These are phyloP conservation scores for Patella vulgata DNA, from an alignment of 1,140 invertebrate species.

Conservation along the genomic window DNA sequence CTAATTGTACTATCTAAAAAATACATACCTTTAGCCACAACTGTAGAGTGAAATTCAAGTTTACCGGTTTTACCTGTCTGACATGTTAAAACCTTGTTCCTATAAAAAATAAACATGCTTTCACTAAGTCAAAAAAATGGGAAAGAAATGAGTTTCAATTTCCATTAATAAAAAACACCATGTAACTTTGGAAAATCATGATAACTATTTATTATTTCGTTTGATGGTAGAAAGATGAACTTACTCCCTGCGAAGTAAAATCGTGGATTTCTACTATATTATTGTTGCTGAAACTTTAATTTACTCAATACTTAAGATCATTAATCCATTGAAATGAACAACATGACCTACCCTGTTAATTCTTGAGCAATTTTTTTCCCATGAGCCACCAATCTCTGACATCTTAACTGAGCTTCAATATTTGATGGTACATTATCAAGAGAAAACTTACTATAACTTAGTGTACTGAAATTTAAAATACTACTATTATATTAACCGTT, in stretches of 20 bases:
- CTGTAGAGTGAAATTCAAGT: slow-evolving; percentile 39
- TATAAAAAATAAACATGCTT: slow-evolving; percentile 34
- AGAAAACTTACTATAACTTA: slow-evolving; percentile 43
- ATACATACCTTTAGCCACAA: neutral
- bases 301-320: no score
- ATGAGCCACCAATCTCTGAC: slow-evolving; percentile 52
- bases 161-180: no score
- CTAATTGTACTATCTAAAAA: no score
- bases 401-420: slow-evolving; percentile 51
- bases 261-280: no score
- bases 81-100: slow-evolving; percentile 39
- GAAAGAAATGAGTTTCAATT: no score
- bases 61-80: slow-evolving; percentile 29
- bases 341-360: slow-evolving; percentile 31
- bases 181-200: no score
- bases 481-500: neutral
- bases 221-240: no score
- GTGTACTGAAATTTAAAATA: slow-evolving; percentile 27
- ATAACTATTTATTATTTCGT: no score
- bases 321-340: no score
- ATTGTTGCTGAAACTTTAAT: no score
- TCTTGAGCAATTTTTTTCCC: slow-evolving; percentile 59
- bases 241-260: no score
- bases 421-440: slow-evolving; percentile 45
- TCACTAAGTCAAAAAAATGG: no score